These are phyloP conservation scores for Arvicanthis niloticus DNA, from an alignment of 2,113 vertebrate genomes.

Conservation along the genomic window DNA sequence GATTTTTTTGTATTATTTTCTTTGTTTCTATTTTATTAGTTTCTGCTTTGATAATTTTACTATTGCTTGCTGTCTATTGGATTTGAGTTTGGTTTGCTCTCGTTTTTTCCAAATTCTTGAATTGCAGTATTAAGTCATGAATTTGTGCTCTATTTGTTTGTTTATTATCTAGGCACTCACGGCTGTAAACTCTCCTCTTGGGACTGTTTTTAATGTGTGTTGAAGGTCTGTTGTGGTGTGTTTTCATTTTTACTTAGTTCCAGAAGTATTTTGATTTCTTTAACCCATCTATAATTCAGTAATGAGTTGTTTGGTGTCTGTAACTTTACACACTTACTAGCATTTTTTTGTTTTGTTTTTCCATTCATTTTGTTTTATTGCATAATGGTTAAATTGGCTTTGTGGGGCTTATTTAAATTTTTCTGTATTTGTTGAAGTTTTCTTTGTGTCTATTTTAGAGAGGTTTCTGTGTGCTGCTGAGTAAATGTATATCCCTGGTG, in stretches of 20 bases:
- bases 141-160: background rate
- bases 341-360: background rate
- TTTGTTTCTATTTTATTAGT: background rate
- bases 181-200: background rate
- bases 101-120: background rate
- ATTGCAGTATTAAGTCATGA: background rate
- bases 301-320: background rate
- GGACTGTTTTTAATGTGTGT: background rate
- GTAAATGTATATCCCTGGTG: too few species aligned
- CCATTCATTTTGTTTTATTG: background rate
- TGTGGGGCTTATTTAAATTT: background rate
- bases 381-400: background rate
- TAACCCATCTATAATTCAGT: background rate
- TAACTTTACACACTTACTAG: background rate
- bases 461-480: background rate
- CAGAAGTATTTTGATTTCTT: background rate
- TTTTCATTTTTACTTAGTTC: background rate
- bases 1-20: too few species aligned
- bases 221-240: background rate
- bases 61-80: background rate
- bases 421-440: background rate
- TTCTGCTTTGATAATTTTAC: background rate
- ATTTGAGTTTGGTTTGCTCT: background rate
- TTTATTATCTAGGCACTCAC: background rate
- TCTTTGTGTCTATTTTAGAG: background rate